Evolutionary conservation across 2,797 vertebrate species (phyloP), one percentile per base, ranked within the genome.

Genomic region (Acipenser oxyrinchus): DNA sequence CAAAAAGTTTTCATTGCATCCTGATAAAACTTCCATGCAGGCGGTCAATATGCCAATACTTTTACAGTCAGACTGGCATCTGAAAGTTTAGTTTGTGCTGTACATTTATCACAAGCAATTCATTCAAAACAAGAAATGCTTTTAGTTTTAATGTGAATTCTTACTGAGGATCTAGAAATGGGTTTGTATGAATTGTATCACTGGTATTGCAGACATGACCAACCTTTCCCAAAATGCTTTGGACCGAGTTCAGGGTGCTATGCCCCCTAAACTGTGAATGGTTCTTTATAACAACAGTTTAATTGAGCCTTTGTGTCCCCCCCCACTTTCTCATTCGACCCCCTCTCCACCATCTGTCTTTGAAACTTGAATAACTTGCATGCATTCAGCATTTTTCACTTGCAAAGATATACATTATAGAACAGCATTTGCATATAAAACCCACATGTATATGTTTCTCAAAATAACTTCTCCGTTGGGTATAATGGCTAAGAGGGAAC

Each of bases 221-320:
- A 67, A 62, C 61, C 37, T 69, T 49, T 50, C 60, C n/a, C 37
- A 60, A 23, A 37, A 68, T 51, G 50, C 63, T 66, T 69, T n/a
- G 10, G 52, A 64, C 60, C 53, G 63, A 68, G 73, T 69, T 78
- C 74, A 77, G 72, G 73, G 66, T 68, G 68, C 69, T 63, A 59
- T 8, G 64, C 51, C 63, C 62, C 68, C 72, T 70, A 69, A 66
- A 65, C 18, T 50, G n/a, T 72, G 62, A 70, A 70, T 64, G 60
- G 67, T 63, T 67, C 64, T 75, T 79, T 76, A 71, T 73, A 65
- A 69, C 62, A n/a, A n/a, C 13, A 67, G 71, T 67, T 77, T 74
- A 75, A 78, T 72, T 72, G 74, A 66, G 60, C 68, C 69, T 79
- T 75, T 79, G 77, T 78, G 68, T 69, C 15, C 57, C 48, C 9